Base-by-base conservation (phyloP, 2,888 invertebrate genomes). In the Scrobipalpa atriplicella region DNA sequence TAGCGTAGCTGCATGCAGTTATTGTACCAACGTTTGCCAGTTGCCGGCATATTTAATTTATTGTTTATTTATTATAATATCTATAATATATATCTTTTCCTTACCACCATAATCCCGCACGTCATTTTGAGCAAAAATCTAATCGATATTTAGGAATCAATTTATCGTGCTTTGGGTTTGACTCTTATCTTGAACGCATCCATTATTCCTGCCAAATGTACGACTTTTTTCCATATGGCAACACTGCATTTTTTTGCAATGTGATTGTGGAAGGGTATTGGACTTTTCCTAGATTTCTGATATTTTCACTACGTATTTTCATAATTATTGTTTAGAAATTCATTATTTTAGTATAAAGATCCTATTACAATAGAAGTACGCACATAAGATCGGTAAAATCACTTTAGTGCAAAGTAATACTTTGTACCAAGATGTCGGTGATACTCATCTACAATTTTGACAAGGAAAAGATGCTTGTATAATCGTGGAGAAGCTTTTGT, bases 351-450 rank as follows among this genome's bases (percentile, higher is more conserved):
- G 68, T 74, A 75, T 70, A 77, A 71, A 74, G 75, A 72, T 67
- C 78, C 69, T 74, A 72, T 72, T 78, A 70, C 76, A 77, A 73
- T 73, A 29, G 75, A 75, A 70, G 69, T 75, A 75, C 74, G 75
- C 73, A 75, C 71, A 72, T 72, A 74, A 72, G 73, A 75, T 78
- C 75, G 77, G 72, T 77, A 76, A 79, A 74, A 76, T 80, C 70
- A 74, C 75, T 70, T 76, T 69, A 78, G 71, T 75, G 77, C 78
- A 80, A 82, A 83, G 78, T 82, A 82, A 77, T 79, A 80, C 77
- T 82, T 74, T 79, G 79, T 78, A 84, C 81, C 91, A 92, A 92
- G 90, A 92, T 92, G 92, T 92, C 92, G 87, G 90, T 90, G 86
- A 86, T 87, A 87, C 81, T 89, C 83, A 82, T 84, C 80, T 85